Evolutionary conservation across 2,888 invertebrate species (phyloP).

Genomic region (Spialia ferax): DNA sequence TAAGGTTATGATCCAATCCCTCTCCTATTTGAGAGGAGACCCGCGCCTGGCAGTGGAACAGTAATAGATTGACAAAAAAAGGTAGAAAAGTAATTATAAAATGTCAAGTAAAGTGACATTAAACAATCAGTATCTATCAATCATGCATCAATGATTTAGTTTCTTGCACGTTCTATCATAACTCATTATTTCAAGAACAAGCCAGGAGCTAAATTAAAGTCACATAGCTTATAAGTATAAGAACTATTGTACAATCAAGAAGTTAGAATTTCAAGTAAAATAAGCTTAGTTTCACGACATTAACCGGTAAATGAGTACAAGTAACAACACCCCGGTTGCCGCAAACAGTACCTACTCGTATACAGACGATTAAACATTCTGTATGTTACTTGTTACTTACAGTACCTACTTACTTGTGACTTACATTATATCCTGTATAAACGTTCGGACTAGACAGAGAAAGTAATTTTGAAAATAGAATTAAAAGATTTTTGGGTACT

Average conservation of each 20-base stretch:
- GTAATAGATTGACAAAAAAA: no score
- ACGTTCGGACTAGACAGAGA: neutral
- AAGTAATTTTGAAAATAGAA: neutral
- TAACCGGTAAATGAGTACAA: slow-evolving; percentile 23
- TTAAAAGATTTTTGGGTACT: neutral
- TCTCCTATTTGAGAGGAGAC: no score
- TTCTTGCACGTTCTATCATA: no score
- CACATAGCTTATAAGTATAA: neutral
- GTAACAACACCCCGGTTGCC: slow-evolving; percentile 19
- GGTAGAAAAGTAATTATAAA: no score
- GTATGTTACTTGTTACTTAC: slow-evolving; percentile 6
- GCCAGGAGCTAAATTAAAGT: neutral
- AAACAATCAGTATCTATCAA: no score
- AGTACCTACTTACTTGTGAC: slow-evolving; percentile 6
- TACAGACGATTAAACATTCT: slow-evolving; percentile 22
- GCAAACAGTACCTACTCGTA: slow-evolving; percentile 7
- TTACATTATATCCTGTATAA: slow-evolving; percentile 3
- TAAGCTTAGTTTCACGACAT: slow-evolving; percentile 7
- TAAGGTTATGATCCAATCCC: no score
- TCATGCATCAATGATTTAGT: no score
- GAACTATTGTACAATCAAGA: neutral
- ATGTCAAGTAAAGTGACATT: no score
- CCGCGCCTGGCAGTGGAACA: no score
- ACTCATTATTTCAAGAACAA: no score
- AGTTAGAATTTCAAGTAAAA: neutral